Evolutionary conservation across 1,140 invertebrate genomes (phyloP).

Genomic region (Pseudomyrmex flavicornis): DNA sequence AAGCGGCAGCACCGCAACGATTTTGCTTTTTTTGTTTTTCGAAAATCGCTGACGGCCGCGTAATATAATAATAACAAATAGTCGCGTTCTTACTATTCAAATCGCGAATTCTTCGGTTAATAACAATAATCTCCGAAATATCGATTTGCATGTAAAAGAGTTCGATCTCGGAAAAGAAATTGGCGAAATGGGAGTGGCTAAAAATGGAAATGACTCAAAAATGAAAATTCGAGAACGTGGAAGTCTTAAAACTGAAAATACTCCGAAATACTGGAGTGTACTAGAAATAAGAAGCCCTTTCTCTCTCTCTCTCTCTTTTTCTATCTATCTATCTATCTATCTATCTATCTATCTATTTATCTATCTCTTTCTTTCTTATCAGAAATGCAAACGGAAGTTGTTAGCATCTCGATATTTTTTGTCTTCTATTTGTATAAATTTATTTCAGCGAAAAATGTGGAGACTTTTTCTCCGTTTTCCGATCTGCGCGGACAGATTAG

Average conservation of each 20-base stretch:
- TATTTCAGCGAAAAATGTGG: background rate
- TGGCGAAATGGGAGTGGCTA: too few species aligned
- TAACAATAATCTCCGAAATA: background rate
- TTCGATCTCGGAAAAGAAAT: background rate
- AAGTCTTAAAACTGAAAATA: background rate
- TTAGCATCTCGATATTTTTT: too few species aligned
- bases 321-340: too few species aligned
- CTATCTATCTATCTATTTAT: too few species aligned
- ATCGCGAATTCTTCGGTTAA: background rate
- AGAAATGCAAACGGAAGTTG: background rate
- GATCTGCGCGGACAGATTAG: background rate
- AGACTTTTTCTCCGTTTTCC: background rate
- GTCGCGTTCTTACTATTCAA: background rate
- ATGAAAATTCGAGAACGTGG: background rate
- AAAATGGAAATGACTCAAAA: background rate
- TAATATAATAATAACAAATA: too few species aligned
- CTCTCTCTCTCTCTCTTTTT: too few species aligned
- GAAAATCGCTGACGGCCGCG: background rate
- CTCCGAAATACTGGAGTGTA: background rate
- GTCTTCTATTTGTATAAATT: background rate
- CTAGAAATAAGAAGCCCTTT: too few species aligned
- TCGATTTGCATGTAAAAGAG: background rate
- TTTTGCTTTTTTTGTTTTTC: background rate
- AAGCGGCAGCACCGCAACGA: too few species aligned
- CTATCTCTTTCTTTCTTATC: background rate